These are phyloP conservation scores for Gallinago nigripennis DNA, from an alignment of 2,797 vertebrate genomes.

Conservation along the genomic window DNA sequence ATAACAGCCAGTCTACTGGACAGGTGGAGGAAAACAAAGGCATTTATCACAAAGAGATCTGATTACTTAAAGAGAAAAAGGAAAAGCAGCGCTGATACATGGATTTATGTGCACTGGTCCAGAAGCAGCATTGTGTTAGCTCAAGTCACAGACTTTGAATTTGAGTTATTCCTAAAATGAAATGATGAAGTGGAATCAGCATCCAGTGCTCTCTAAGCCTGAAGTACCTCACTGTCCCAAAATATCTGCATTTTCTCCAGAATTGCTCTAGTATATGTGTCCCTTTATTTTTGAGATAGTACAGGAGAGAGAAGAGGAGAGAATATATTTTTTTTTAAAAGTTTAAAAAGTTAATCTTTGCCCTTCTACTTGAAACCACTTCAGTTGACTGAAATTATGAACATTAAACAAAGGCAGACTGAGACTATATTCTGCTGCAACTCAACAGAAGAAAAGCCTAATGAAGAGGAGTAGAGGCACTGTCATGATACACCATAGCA, in stretches of 20 bases:
- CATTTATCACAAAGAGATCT: conserved; percentile 24
- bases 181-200: not conserved
- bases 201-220: not conserved
- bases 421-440: not conserved
- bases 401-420: not conserved
- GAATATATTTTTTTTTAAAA: not conserved
- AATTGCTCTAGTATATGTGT: not conserved
- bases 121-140: not conserved
- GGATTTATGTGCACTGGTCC: not conserved
- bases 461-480: not conserved
- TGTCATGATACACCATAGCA: not conserved
- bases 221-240: not conserved
- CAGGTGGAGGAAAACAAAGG: conserved; percentile 44
- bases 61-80: not conserved
- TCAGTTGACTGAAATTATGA: not conserved
- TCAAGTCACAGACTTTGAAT: not conserved
- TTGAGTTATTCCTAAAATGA: not conserved
- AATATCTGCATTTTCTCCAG: not conserved
- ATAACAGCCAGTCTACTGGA: not conserved
- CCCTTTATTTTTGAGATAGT: not conserved
- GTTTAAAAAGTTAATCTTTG: not conserved
- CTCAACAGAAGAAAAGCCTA: not conserved
- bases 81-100: not conserved
- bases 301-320: not conserved
- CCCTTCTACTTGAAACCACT: not conserved